phyloP scores from a whole-genome alignment of 2,113 vertebrate genomes.

The Tachysurus fulvidraco region DNA sequence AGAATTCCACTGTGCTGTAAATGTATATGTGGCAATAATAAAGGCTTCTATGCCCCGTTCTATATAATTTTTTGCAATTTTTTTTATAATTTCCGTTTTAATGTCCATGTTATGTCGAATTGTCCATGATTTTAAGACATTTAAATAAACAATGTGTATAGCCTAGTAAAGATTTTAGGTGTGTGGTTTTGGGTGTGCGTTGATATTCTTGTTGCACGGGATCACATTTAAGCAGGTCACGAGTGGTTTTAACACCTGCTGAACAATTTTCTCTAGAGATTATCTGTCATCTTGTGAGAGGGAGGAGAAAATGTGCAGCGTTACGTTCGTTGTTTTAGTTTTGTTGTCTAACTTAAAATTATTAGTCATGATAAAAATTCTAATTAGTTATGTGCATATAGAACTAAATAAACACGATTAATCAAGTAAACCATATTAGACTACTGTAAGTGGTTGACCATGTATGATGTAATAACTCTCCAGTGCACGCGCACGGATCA shows the following conservation, averaged over 20 bases:
- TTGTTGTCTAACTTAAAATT: no score
- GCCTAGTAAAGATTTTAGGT: not conserved
- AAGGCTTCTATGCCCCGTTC: no score
- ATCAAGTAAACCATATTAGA: not conserved
- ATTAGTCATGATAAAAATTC: no score
- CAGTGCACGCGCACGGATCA: conserved; percentile 33
- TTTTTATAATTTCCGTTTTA: not conserved
- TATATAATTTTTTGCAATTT: no score
- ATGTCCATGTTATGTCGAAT: not conserved
- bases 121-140: not conserved
- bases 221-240: not conserved
- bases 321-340: no score
- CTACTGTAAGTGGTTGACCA: no score
- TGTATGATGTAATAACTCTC: not conserved
- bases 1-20: no score
- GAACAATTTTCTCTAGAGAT: not conserved
- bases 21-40: no score
- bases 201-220: not conserved
- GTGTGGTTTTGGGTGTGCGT: not conserved
- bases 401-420: not conserved
- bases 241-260: not conserved
- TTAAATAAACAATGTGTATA: not conserved
- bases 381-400: not conserved
- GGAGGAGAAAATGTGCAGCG: not conserved
- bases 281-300: not conserved